Percentiles rank a stretch among this genome's conserved stretches.
Evolutionary conservation across 2,888 invertebrate genomes (phyloP).

Genomic region (Volucella bombylans): DNA sequence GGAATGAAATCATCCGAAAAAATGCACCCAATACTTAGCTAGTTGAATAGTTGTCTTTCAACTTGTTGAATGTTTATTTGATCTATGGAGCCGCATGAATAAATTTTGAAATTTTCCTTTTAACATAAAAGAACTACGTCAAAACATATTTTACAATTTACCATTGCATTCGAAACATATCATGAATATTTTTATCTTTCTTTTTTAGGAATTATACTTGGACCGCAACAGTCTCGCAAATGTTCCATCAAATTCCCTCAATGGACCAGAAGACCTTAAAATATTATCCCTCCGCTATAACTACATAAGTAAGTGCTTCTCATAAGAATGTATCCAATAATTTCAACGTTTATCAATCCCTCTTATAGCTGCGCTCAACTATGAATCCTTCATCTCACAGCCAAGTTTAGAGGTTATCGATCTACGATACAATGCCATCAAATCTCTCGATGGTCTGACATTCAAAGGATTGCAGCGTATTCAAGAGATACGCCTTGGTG

Average conservation of each 20-base stretch:
- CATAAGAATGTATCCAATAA: constrained; percentile 6
- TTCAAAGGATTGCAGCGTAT: constrained; percentile 88
- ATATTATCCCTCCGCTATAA: constrained; percentile 90
- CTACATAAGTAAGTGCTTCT: constrained; percentile 87
- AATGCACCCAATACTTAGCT: too few relatives aligned
- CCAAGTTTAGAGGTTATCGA: constrained; percentile 89
- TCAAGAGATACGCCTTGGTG: constrained; percentile 88
- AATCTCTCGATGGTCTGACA: constrained; percentile 89
- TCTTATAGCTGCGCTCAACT: constrained; percentile 86
- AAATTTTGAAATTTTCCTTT: too few relatives aligned
- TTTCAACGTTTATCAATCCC: background rate
- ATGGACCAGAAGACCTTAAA: constrained; percentile 89
- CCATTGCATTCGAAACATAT: background rate
- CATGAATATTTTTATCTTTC: background rate
- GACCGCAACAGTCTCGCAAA: constrained; percentile 90
- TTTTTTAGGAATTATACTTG: constrained; percentile 88
- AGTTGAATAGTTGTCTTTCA: too few relatives aligned
- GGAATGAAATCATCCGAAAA: too few relatives aligned
- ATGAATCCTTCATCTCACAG: constrained; percentile 88
- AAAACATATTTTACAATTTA: too few relatives aligned
- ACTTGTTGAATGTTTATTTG: too few relatives aligned
- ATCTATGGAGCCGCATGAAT: too few relatives aligned
- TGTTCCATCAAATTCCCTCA: constrained; percentile 90
- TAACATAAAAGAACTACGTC: too few relatives aligned
- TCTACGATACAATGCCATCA: constrained; percentile 90